Base-by-base conservation (phyloP, 2,888 invertebrate genomes). In the Itoplectis maculator region DNA sequence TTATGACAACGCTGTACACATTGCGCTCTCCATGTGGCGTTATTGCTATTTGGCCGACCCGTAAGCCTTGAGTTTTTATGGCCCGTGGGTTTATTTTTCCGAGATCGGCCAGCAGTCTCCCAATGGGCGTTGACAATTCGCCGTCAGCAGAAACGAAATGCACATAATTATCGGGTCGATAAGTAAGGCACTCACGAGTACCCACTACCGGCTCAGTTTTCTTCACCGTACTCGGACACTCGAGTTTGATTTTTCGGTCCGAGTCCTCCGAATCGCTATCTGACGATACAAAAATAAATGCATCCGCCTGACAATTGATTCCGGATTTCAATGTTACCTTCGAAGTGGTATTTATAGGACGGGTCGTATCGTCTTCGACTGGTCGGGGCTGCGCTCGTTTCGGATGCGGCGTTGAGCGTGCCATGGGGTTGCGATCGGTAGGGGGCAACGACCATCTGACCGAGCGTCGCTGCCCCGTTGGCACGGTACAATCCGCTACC, bases 141-240 rank as follows among this genome's bases (percentile, higher is more conserved):
- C 70, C 63, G 61, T 82, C 82, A 11, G 20, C 61, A 0, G 74
- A 63, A 0, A 79, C 42, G 9, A 79, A 79, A 20, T 77, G 65
- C 0, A 61, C 74, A 1, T 63, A 29, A 42, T 79, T 79, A 15
- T 77, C 70, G 6, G 15, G 2, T 5, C 20, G 7, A 6, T 77
- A 79, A 0, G 77, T 82, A 0, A 82, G 29, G 15, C 59, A 59
- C 20, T 72, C 68, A 2, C 66, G 66, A 20, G 66, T 45, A 13
- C 54, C 42, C 4, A 9, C 3, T 18, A 61, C 68, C 9, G 15
- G 8, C 45, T 37, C 11, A 42, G 6, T 18, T 35, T 35, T 15
- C 11, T 11, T n/a, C n/a, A n/a, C n/a, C n/a, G n/a, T n/a, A n/a
- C n/a, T n/a, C n/a, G n/a, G n/a, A n/a, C n/a, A n/a, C n/a, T n/a